Evolutionary conservation across 2,113 vertebrate genomes (phyloP), one percentile per base, ranked within the genome.

Genomic region (Oreochromis niloticus): DNA sequence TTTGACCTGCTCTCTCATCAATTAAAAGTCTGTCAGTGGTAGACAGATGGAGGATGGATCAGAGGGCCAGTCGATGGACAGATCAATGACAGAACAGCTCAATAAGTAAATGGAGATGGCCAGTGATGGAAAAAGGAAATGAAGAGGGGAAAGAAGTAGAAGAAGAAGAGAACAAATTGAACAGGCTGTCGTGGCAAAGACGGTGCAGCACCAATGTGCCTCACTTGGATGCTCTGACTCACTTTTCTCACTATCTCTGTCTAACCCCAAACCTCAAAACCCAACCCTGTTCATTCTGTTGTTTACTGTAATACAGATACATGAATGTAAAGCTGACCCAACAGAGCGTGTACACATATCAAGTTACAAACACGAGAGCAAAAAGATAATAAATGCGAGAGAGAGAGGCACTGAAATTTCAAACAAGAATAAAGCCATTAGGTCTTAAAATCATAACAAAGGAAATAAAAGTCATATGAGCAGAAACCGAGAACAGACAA

Each of bases 21-120:
- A 96, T 97, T 96, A 96, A 96, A 96, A 96, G 94, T 94, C 94
- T 96, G 96, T 96, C 96, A 94, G 95, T 88, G 83, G 88, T 85
- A 91, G 96, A 96, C 93, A 92, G 95, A 96, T 96, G 93, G 94
- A 91, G 94, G 95, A 96, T 94, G 95, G 95, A 96, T 96, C 95
- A 95, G 95, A 92, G 90, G 88, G 81, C 85, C 78, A 89, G 92
- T 96, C 94, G 87, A 96, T 96, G 84, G 91, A 87, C 95, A 86
- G 94, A 96, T 96, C 95, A 93, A 96, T 96, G 95, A 82, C 88
- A 92, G 93, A 93, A 95, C 87, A 88, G 93, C 94, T 97, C 95
- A 90, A 96, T 96, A 95, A 95, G 94, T 96, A 94, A 96, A 96
- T 94, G 92, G 95, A 94, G 94, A 95, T 91, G 91, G 89, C 93